Evolutionary conservation across 2,113 vertebrate species (phyloP), one percentile per base, ranked within the genome.

Genomic region (Sakesphorus luctuosus): DNA sequence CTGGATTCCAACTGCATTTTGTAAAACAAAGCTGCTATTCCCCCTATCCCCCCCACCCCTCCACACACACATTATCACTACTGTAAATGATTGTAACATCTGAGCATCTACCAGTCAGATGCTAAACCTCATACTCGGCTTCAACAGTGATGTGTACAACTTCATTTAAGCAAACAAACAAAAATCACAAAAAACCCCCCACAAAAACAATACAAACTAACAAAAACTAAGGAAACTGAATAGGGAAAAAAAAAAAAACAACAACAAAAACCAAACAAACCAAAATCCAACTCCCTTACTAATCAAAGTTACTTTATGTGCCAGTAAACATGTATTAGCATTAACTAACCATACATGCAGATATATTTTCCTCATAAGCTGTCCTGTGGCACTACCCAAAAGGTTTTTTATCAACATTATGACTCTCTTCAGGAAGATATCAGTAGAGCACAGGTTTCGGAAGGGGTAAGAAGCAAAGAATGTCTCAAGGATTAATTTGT

Each of bases 11-110:
- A 59, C 59, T 46, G 8, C 40, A 1, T 6, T 53, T 75, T 49
- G 5, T n/a, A 68, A 82, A 72, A 38, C n/a, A 63, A 56, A 61
- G 7, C 6, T 58, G 4, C 1, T 71, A 12, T 59, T 35, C 10
- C 31, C 5, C 5, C 11, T 1, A 3, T 1, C 5, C 16, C 26
- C 11, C 18, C 7, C 17, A 17, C 29, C 4, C 31, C 31, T 1
- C 3, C 5, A 38, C 38, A 38, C 38, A 38, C 2, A 3, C 2
- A 4, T 24, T 7, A 17, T 12, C 10, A 16, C 11, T 18, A 13
- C 28, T 5, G 3, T 17, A 67, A 61, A 24, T 31, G 3, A 35
- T 53, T 0, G 0, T 21, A 72, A 40, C 9, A 71, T 10, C 7
- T 25, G 28, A 77, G 5, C 35, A 26, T 17, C 47, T 29, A 40